Percentiles rank a stretch among this genome's conserved stretches.
Evolutionary conservation across 2,113 vertebrate species (phyloP).

Genomic region (Colossoma macropomum): DNA sequence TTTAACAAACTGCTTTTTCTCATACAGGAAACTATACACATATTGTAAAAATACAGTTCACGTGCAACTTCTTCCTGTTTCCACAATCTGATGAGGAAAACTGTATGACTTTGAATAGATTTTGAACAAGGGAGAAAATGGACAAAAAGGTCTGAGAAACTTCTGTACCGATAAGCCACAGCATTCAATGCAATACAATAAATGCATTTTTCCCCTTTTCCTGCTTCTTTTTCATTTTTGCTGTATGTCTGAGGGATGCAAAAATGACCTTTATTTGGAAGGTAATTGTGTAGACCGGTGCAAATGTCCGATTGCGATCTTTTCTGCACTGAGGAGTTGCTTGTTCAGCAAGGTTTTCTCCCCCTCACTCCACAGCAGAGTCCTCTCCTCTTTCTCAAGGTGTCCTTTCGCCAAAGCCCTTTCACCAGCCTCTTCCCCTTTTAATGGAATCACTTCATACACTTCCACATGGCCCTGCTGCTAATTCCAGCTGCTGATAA

Average conservation of each 20-base stretch:
- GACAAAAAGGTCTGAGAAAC: neutral
- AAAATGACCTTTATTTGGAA: conserved; percentile 93
- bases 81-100: neutral
- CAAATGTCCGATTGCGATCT: conserved; percentile 95
- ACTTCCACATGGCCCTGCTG: conserved; percentile 88
- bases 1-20: neutral
- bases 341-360: conserved; percentile 95
- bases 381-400: conserved; percentile 90
- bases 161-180: neutral
- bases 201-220: conserved; percentile 34
- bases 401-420: conserved; percentile 87
- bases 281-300: conserved; percentile 85
- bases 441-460: conserved; percentile 92
- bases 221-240: neutral
- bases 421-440: conserved; percentile 80
- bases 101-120: neutral
- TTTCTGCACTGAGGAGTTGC: conserved; percentile 81
- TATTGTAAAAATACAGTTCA: neutral
- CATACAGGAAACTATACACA: neutral
- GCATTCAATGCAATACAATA: conserved; percentile 60
- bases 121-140: neutral
- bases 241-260: conserved; percentile 62
- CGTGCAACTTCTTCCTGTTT: neutral
- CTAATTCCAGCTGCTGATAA: conserved; percentile 96
- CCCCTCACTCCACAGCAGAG: conserved; percentile 86